A percentile compares a stretch with the other conserved stretches of the same genome.
Evolutionary conservation across 1,140 invertebrate genomes (phyloP).

Genomic region (Vanessa atalanta): DNA sequence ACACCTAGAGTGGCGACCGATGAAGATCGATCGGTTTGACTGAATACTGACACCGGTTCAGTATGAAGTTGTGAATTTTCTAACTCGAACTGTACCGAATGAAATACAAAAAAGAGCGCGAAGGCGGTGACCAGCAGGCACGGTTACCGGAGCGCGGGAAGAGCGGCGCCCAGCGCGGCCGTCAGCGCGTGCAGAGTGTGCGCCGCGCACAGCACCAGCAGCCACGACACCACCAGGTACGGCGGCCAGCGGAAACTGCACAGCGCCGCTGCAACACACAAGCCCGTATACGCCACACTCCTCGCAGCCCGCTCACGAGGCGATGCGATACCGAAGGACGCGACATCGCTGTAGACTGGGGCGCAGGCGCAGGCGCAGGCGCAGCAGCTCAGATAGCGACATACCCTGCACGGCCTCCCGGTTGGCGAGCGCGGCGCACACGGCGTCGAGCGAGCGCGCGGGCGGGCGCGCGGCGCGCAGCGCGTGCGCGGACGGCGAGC

Average conservation of each 20-base stretch:
- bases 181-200: constrained; percentile 64
- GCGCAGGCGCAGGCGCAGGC: too few relatives aligned
- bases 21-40: too few relatives aligned
- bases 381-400: too few relatives aligned
- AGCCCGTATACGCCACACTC: too few relatives aligned
- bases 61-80: too few relatives aligned
- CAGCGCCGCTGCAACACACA: constrained; percentile 52
- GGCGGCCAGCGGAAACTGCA: constrained; percentile 71
- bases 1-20: background rate
- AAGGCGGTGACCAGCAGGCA: too few relatives aligned
- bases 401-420: constrained; percentile 60
- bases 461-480: constrained; percentile 38
- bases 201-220: constrained; percentile 46
- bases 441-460: background rate
- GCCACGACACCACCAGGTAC: constrained; percentile 68
- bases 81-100: too few relatives aligned
- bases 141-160: constrained; percentile 1
- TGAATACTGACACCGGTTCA: too few relatives aligned
- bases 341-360: too few relatives aligned
- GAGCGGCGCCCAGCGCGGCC: constrained; percentile 45
- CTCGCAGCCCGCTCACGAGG: too few relatives aligned
- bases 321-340: too few relatives aligned
- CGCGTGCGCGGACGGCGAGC: constrained; percentile 47
- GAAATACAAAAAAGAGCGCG: too few relatives aligned
- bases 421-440: constrained; percentile 36